Evolutionary conservation across 2,888 invertebrate species (phyloP).

Genomic region (Habrosyne pyritoides): DNA sequence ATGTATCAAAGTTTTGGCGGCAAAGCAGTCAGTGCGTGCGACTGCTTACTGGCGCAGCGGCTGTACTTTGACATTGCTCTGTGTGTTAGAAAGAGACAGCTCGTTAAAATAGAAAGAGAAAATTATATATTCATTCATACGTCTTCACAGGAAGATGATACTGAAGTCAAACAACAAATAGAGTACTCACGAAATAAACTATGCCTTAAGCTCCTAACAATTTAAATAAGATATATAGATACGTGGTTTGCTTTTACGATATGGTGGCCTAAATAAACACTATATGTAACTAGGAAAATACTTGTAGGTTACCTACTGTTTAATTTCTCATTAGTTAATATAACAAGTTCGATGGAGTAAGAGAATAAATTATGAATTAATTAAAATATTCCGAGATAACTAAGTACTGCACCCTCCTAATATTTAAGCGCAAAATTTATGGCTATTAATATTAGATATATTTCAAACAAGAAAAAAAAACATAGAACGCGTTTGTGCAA

Average conservation of each 20-base stretch:
- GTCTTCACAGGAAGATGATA: conserved; percentile 5
- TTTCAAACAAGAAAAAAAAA: too few species aligned
- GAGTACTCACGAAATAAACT: neutral
- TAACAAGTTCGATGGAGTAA: too few species aligned
- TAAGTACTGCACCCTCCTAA: too few species aligned
- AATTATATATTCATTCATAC: conserved; percentile 24
- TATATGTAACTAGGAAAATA: neutral
- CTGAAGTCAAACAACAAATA: conserved; percentile 6
- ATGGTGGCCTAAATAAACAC: neutral
- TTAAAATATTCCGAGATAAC: too few species aligned
- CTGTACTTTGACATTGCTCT: conserved; percentile 46
- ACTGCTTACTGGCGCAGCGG: conserved; percentile 39
- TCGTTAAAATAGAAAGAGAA: conserved; percentile 40
- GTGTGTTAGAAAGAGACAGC: conserved; percentile 47
- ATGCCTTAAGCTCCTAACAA: neutral
- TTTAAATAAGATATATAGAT: conserved; percentile 1
- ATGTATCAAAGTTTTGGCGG: conserved; percentile 32
- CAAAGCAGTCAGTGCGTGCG: conserved; percentile 39
- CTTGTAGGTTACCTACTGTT: too few species aligned
- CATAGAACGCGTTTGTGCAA: too few species aligned
- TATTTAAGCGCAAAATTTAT: too few species aligned
- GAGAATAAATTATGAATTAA: too few species aligned
- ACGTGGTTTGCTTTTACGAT: too few species aligned
- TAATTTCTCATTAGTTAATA: too few species aligned
- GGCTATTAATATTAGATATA: too few species aligned